These are phyloP conservation scores for Desmodus rotundus DNA, from an alignment of 2,113 vertebrate genomes.

Conservation along the genomic window DNA sequence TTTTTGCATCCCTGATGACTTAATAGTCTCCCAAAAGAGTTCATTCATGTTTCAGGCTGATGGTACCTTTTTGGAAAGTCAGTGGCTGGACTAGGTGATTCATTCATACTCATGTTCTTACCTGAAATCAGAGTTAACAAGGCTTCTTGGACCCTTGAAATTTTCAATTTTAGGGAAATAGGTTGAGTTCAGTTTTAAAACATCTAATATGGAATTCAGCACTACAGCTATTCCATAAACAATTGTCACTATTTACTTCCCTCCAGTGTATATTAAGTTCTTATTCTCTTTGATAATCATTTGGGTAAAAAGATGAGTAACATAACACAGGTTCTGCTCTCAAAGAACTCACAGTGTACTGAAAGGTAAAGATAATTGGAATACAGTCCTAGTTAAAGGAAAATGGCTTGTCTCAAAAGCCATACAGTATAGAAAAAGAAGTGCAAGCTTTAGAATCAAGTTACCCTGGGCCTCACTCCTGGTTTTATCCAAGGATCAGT, in stretches of 20 bases:
- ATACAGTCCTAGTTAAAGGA: not conserved
- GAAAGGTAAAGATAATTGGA: not conserved
- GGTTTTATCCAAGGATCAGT: not conserved
- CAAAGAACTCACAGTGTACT: not conserved
- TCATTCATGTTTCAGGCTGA: not conserved
- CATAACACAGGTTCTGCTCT: not conserved
- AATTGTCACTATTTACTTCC: not conserved
- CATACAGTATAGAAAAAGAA: no score
- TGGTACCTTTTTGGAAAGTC: not conserved
- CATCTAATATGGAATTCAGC: not conserved
- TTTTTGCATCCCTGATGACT: not conserved
- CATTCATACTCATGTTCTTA: not conserved
- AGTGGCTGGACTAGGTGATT: not conserved
- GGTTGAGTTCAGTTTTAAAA: not conserved
- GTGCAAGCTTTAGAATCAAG: not conserved
- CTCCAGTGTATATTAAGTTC: not conserved
- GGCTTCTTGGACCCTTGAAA: not conserved
- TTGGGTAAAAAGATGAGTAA: not conserved
- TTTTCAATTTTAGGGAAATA: not conserved
- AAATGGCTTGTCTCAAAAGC: not conserved
- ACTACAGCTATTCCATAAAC: not conserved
- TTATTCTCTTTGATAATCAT: not conserved
- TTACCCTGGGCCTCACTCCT: not conserved
- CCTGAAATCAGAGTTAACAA: not conserved
- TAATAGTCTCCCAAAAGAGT: not conserved